Percentiles rank a stretch among this genome's conserved stretches.
These are phyloP conservation scores for Percina caprodes DNA, from an alignment of 2,113 vertebrate genomes.

Conservation along the genomic window DNA sequence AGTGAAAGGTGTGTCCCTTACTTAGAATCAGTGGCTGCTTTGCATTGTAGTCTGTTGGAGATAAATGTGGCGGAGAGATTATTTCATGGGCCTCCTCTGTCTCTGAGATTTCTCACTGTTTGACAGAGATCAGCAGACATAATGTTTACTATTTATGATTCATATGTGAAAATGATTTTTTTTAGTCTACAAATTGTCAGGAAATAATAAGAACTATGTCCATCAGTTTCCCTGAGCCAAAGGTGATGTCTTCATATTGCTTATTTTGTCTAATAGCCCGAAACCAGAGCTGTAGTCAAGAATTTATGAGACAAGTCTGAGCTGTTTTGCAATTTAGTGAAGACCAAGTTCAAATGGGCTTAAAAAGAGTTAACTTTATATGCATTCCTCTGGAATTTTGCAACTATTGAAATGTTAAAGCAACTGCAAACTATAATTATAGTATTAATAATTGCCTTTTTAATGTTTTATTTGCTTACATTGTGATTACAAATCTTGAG, in stretches of 20 bases:
- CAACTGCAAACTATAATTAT: not conserved
- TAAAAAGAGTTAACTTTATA: too few species aligned
- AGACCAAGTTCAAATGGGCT: not conserved
- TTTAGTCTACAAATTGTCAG: not conserved
- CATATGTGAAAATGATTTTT: not conserved
- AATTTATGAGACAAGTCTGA: not conserved
- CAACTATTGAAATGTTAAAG: too few species aligned
- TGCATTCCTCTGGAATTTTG: too few species aligned
- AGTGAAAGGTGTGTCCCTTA: constrained; percentile 22
- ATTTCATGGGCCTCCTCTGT: not conserved
- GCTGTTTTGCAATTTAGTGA: not conserved
- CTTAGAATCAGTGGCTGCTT: constrained; percentile 23
- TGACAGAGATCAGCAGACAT: not conserved
- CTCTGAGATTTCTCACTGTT: not conserved
- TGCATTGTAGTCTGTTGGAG: constrained; percentile 1
- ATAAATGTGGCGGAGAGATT: not conserved
- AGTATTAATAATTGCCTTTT: not conserved
- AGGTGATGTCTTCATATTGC: not conserved
- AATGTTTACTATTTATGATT: not conserved
- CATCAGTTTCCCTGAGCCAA: not conserved
- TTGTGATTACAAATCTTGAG: not conserved
- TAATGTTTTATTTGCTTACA: not conserved
- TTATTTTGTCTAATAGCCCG: not conserved
- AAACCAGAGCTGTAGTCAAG: not conserved
- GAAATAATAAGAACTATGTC: not conserved